Evolutionary conservation across 2,113 vertebrate species (phyloP), one percentile per base, ranked within the genome.

Genomic region (Engystomops pustulosus): DNA sequence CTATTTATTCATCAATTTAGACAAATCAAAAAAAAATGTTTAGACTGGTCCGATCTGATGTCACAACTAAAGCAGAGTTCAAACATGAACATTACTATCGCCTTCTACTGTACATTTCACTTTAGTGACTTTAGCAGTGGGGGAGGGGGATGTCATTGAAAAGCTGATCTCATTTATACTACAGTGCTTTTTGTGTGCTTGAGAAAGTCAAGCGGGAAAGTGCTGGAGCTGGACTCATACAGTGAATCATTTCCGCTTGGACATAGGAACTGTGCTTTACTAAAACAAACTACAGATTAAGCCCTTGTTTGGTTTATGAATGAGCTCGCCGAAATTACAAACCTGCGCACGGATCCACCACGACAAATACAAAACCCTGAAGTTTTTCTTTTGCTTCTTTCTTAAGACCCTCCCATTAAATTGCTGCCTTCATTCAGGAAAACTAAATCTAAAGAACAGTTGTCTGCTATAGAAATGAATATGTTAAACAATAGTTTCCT

Each of bases 381-480:
- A 30, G 9, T 7, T n/a, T 49, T 80, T 80, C 23, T 77, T 80
- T 30, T 80, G 25, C 87, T 11, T 9, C 8, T 68, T 6, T 10
- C n/a, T 10, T 58, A 27, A 60, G 55, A 27, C 55, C 86, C 14
- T 4, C 34, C 51, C 32, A 32, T 55, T 71, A 25, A 38, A 36
- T 55, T 11, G 67, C 14, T 62, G 23, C 20, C 44, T 53, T 51
- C 44, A 83, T 90, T 87, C 81, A 83, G 53, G n/a, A 85, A 88
- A 88, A 88, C 89, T 90, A 89, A 67, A 91, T 88, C 81, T 86
- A 85, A 88, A 90, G 88, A 88, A 85, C 87, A 88, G 89, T 90
- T 91, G 88, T 89, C 88, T 87, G 89, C 89, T 88, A 3, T 85
- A 88, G 87, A 86, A 38, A 86, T 88, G 88, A 87, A 88, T 27